Conservation (phyloP, 2,113 vertebrate species). For the Picathartes gymnocephalus region DNA sequence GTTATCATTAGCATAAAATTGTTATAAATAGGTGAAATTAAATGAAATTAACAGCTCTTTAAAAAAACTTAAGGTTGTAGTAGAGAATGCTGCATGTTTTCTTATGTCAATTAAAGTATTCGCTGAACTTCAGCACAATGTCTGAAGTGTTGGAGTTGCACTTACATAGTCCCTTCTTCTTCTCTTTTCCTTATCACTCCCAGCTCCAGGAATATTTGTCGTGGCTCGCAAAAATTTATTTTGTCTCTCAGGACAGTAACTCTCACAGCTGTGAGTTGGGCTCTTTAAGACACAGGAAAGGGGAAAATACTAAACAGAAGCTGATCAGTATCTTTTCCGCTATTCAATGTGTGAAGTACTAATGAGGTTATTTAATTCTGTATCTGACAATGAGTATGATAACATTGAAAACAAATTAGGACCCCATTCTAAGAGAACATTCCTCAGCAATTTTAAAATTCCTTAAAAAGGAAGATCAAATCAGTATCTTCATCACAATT, state of each 20-base stretch:
- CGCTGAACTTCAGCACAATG: background rate
- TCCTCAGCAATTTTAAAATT: background rate
- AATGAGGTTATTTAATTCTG: slow-evolving; percentile 13
- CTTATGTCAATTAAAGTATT: background rate
- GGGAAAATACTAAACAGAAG: background rate
- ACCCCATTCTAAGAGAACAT: background rate
- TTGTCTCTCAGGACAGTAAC: background rate
- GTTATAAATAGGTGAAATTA: background rate
- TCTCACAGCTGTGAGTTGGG: background rate
- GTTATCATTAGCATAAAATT: background rate
- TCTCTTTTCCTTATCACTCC: background rate
- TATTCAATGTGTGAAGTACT: background rate
- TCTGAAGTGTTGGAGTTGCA: background rate
- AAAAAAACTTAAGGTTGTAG: background rate
- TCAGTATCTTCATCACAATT: background rate
- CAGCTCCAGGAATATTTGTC: background rate
- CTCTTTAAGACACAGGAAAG: background rate
- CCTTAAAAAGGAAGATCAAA: background rate
- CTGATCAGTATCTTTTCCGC: background rate
- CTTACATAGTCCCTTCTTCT: fast-evolving
- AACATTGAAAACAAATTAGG: background rate
- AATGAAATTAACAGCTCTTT: background rate
- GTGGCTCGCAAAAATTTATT: background rate
- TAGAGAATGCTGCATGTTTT: background rate
- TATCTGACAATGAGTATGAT: background rate